Base-by-base conservation (phyloP, 2,888 invertebrate genomes). In the Drosophila percnosoma region DNA sequence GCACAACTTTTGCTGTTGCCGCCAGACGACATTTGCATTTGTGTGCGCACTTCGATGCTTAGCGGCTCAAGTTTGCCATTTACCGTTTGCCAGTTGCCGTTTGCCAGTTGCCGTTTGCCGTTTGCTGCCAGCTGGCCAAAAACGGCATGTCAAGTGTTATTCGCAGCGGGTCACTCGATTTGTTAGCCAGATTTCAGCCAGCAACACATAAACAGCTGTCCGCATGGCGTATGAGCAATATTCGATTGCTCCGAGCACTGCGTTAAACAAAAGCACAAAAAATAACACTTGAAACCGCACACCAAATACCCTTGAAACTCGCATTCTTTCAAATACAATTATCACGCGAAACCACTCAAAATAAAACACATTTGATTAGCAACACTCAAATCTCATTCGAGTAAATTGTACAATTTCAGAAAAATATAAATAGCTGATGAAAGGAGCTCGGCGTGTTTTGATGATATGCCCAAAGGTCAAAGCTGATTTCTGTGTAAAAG, bases 21-120 rank as follows among this genome's bases (percentile, higher is more conserved):
- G 40, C 62, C 57, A 57, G 75, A 67, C 58, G 78, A 72, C 67
- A 81, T 83, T 82, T 79, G 75, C 75, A 75, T 78, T 74, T 55
- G 54, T 36, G 18, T 27, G 36, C 10, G n/a, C 27, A 49, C 49
- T 38, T 36, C 62, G 70, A 60, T 54, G 58, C 62, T 48, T 40
- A 55, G 42, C 31, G 69, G 49, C 49, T 49, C 27, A 27, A 27
- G 49, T 49, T 27, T 49, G 31, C 31, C 5, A n/a, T 57, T 40
- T 40, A 7, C 52, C 36, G 49, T 49, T 27, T 49, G 31, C 31
- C 5, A 31, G 52, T 40, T 38, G 2, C 52, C 24, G 3, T n/a
- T 54, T 38, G 18, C 5, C 6, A 1, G 15, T 33, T 33, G 27
- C 24, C 33, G 21, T 13, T 33, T 2, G 18, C 10, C 31, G 10